Base-by-base conservation (phyloP, 2,888 invertebrate genomes). In the Noctua comes region DNA sequence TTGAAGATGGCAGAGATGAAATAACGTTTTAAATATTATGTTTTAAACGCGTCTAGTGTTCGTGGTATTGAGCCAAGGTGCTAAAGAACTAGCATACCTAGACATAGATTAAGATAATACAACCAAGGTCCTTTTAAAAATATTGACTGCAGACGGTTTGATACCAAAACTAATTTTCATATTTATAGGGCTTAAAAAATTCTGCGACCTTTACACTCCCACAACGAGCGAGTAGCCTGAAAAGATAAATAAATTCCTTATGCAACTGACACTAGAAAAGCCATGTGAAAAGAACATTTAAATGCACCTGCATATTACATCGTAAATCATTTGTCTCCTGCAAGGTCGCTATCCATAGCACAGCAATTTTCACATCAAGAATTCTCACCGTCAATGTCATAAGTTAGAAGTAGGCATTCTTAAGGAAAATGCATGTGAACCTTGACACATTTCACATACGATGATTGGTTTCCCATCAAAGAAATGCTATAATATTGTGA, bases 391-490 rank as follows among this genome's bases (percentile, higher is more conserved):
- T 77, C 74, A 82, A 85, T 79, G 82, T 43, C 78, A 66, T 69
- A 40, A 79, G 64, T 82, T 77, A 77, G 16, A 16, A 70, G 18
- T 36, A 59, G 70, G 1, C 70, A 8, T 68, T 24, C 13, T 40
- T 43, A 71, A 69, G 57, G 66, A 65, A 84, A 90, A 80, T 86
- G 80, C 88, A 85, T 91, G 91, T 72, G 92, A 91, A 91, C 75
- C 6, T 10, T 51, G 62, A 82, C 88, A 89, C 76, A 46, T 82
- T 88, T 81, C 46, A 70, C 54, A 71, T 80, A 70, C 54, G 87
- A 1, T 72, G 69, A 86, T 68, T 71, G 59, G 36, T 54, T 82
- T 77, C 73, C 64, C 86, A 78, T 76, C n/a, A 71, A 75, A 64
- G 48, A 68, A 54, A 68, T 69, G 18, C 8, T 64, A 27, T 69